Evolutionary conservation across 2,888 invertebrate genomes (phyloP).

Genomic region (Hymenopus coronatus): DNA sequence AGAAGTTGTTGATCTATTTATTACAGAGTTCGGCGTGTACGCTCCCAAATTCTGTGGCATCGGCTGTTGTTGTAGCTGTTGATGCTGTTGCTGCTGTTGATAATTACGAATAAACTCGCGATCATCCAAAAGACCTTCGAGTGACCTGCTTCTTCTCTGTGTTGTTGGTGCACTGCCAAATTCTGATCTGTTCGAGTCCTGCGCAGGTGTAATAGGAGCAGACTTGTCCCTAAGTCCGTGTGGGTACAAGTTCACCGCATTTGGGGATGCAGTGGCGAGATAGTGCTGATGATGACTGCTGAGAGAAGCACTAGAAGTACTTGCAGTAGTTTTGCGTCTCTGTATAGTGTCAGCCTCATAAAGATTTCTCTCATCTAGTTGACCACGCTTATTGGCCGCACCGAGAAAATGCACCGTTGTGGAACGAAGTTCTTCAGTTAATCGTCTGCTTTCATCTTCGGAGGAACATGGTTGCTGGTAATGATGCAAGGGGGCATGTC

Average conservation of each 20-base stretch:
- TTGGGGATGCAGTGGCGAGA: constrained; percentile 20
- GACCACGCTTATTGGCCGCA: constrained; percentile 43
- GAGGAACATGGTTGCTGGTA: background rate
- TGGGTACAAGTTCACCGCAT: constrained; percentile 46
- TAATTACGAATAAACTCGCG: constrained; percentile 39
- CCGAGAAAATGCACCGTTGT: constrained; percentile 43
- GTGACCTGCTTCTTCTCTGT: constrained; percentile 55
- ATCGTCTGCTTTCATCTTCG: constrained; percentile 41
- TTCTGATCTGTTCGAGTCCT: constrained; percentile 14
- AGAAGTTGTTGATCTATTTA: background rate
- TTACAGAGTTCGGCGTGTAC: background rate
- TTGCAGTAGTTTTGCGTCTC: constrained; percentile 45
- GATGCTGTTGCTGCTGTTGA: background rate
- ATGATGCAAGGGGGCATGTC: background rate
- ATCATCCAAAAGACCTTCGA: constrained; percentile 59
- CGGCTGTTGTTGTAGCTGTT: background rate
- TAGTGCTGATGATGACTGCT: background rate
- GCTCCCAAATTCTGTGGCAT: background rate
- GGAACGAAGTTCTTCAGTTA: constrained; percentile 45
- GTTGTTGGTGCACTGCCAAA: constrained; percentile 23
- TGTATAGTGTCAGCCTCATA: constrained; percentile 66
- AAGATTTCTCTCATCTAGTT: constrained; percentile 67
- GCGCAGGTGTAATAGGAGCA: background rate
- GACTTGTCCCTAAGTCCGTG: constrained; percentile 46
- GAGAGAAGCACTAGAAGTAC: background rate